Evolutionary conservation across 2,797 vertebrate species (phyloP).

Genomic region (Anguilla megastoma): DNA sequence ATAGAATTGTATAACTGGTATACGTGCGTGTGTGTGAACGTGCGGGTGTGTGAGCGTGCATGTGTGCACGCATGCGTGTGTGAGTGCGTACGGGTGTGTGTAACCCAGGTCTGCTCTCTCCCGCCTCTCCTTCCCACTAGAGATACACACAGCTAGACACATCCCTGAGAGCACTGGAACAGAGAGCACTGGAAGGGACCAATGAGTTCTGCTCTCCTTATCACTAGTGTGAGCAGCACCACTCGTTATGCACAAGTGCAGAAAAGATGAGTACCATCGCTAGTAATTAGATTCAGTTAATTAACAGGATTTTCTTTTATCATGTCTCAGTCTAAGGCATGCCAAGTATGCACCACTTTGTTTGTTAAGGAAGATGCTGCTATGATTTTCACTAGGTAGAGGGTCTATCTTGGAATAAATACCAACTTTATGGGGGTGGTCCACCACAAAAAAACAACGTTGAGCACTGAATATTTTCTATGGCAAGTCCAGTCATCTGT

Average conservation of each 20-base stretch:
- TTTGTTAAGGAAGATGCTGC: background rate
- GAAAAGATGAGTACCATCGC: constrained; percentile 43
- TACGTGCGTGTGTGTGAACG: no score
- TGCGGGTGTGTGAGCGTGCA: no score
- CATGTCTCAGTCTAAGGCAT: background rate
- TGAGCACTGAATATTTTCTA: background rate
- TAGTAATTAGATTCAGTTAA: constrained; percentile 50
- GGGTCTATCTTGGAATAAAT: no score
- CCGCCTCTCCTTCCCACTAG: constrained; percentile 27
- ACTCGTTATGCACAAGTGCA: constrained; percentile 29
- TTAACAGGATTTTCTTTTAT: constrained; percentile 37
- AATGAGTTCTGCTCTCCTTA: constrained; percentile 37
- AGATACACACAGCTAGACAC: constrained; percentile 45
- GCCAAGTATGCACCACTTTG: background rate
- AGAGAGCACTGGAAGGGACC: constrained; percentile 29
- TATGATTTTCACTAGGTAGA: background rate
- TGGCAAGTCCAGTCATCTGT: background rate
- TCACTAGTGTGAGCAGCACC: constrained; percentile 36
- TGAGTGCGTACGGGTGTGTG: background rate
- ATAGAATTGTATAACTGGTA: background rate
- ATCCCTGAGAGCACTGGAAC: constrained; percentile 50
- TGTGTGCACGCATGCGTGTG: background rate
- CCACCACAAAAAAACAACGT: background rate
- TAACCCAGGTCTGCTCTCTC: background rate
- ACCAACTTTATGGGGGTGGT: no score